Percentiles rank a stretch among this genome's conserved stretches.
Evolutionary conservation across 1,140 invertebrate species (phyloP).

Genomic region (Saccostrea cuccullata): DNA sequence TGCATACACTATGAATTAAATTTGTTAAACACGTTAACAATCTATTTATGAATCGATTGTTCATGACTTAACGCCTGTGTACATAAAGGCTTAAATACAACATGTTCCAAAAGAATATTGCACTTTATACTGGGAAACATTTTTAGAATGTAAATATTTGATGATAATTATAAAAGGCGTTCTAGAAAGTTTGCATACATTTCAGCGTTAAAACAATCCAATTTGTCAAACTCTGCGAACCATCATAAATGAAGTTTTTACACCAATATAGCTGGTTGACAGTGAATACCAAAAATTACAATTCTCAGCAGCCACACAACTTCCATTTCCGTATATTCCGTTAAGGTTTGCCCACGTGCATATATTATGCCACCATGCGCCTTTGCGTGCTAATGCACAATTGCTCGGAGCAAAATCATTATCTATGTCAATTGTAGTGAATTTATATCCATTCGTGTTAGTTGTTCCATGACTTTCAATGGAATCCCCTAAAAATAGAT

Average conservation of each 20-base stretch:
- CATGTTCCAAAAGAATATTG: too few species aligned
- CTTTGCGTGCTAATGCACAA: background rate
- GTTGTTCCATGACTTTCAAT: background rate
- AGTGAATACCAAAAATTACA: background rate
- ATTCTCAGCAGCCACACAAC: background rate
- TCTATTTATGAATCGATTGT: too few species aligned
- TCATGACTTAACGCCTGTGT: too few species aligned
- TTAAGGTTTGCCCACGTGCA: background rate
- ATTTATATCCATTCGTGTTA: background rate
- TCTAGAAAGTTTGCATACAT: too few species aligned
- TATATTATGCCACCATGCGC: background rate
- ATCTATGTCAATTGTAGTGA: background rate
- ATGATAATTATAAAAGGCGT: too few species aligned
- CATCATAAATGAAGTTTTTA: conserved; percentile 6
- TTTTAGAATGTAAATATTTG: too few species aligned
- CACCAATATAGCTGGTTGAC: background rate
- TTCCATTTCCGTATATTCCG: background rate
- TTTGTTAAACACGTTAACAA: too few species aligned
- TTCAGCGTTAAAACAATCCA: too few species aligned
- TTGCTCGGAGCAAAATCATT: background rate
- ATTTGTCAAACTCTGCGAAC: background rate
- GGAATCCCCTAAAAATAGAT: background rate
- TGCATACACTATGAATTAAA: too few species aligned
- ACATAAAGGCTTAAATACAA: too few species aligned
- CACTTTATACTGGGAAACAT: too few species aligned